phyloP scores from a whole-genome alignment of 2,888 invertebrate species.

The Prenolepis imparis region DNA sequence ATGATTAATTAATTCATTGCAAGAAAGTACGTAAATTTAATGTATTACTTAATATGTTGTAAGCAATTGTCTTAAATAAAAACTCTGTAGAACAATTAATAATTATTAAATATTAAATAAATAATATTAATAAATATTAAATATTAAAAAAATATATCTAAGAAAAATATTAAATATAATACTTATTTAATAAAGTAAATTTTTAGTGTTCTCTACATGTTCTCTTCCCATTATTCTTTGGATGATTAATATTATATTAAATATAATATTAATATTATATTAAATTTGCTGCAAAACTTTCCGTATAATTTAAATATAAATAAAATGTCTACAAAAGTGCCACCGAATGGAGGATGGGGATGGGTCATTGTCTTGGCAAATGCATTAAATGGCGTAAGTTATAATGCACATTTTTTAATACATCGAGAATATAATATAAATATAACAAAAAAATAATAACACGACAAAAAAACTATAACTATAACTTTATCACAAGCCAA shows the following conservation, averaged over 20 bases:
- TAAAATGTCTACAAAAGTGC: conserved; percentile 77
- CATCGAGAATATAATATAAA: background rate
- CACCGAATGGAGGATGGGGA: conserved; percentile 90
- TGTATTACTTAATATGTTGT: background rate
- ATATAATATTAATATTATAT: background rate
- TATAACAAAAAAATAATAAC: background rate
- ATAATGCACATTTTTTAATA: background rate
- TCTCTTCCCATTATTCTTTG: background rate
- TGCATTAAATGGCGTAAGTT: conserved; percentile 89
- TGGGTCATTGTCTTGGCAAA: conserved; percentile 89
- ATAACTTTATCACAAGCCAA: no score
- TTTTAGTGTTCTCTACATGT: background rate
- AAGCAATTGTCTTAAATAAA: background rate
- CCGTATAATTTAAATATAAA: background rate
- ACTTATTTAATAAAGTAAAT: conserved; percentile 6
- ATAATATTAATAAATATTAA: background rate
- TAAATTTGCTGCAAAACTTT: background rate
- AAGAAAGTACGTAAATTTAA: background rate
- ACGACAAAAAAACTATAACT: background rate
- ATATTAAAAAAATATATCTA: background rate
- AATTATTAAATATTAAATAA: background rate
- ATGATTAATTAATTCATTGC: conserved; percentile 12
- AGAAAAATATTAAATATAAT: conserved; percentile 6
- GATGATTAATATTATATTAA: background rate
- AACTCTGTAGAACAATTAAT: background rate